Base-by-base conservation (phyloP, 2,888 invertebrate genomes). In the Odontothrips loti region DNA sequence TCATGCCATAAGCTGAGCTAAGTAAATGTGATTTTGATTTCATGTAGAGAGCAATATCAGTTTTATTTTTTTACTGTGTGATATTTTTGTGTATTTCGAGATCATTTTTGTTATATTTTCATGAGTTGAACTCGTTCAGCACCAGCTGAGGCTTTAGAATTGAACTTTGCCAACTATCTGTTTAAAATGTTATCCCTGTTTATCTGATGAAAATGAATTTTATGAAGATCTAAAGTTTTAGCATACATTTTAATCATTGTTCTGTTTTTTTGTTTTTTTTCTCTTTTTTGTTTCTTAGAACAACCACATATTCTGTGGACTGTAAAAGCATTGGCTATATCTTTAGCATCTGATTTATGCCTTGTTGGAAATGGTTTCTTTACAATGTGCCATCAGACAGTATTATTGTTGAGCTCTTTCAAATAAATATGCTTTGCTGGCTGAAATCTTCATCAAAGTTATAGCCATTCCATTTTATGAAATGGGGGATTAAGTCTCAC, bases 31-130 rank as follows among this genome's bases (percentile, higher is more conserved):
- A 17, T 20, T 20, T 20, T 17, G 0, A 58, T 58, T 58, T 17
- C 11, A 58, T 43, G 34, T 43, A 43, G 34, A 58, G 58, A 58
- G 58, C 58, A 58, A 58, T 58, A 58, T n/a, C 58, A 58, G 17
- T 58, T 58, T 58, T 58, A 58, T 58, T 58, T 58, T 58, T 58
- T 58, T 58, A 58, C n/a, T 58, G 58, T 58, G n/a, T 58, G 17
- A 20, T 17, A 20, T 58, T 20, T 58, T n/a, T 58, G 58, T 58
- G 58, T 58, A 58, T 58, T 58, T n/a, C 58, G 15, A 20, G 20
- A 58, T 17, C 58, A 43, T n/a, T 58, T 6, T 58, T 17, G 11
- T 15, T 58, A n/a, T 58, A 58, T n/a, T n/a, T 6, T 17, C 58
- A 58, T 20, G n/a, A 12, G n/a, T 15, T 17, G 58, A 58, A 10